These are phyloP conservation scores for Rhincodon typus DNA, from an alignment of 2,797 vertebrate species.

Conservation along the genomic window DNA sequence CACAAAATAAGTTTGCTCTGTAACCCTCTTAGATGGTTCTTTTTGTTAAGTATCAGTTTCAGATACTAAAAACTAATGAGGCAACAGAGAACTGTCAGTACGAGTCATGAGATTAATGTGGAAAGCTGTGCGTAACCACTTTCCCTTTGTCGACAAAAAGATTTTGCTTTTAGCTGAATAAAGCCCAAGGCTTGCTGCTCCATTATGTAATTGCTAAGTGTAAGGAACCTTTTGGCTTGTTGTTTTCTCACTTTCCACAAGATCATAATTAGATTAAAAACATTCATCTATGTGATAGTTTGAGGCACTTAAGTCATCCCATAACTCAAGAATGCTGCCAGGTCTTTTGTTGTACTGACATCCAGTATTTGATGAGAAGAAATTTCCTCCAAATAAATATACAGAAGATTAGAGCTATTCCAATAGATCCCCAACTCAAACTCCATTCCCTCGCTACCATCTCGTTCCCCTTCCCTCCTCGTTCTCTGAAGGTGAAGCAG, in stretches of 20 bases:
- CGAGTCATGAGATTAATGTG: conserved; percentile 3
- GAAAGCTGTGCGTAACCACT: not conserved
- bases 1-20: not conserved
- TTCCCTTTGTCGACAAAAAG: not conserved
- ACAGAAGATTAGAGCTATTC: not conserved
- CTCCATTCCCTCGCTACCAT: not conserved
- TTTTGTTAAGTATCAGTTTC: not conserved
- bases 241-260: not conserved
- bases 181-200: not conserved
- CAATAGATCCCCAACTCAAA: not conserved
- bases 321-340: not conserved
- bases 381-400: not conserved
- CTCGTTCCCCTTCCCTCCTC: not conserved
- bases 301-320: not conserved
- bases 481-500: not conserved
- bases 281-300: not conserved
- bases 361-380: not conserved
- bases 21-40: not conserved
- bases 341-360: not conserved
- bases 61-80: not conserved
- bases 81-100: not conserved
- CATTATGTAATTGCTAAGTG: conserved; percentile 21
- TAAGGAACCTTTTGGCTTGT: not conserved
- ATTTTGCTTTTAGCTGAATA: not conserved
- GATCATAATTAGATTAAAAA: conserved; percentile 25